Evolutionary conservation across 1,140 invertebrate genomes (phyloP), one percentile per base, ranked within the genome.

Genomic region (Sitodiplosis mosellana): DNA sequence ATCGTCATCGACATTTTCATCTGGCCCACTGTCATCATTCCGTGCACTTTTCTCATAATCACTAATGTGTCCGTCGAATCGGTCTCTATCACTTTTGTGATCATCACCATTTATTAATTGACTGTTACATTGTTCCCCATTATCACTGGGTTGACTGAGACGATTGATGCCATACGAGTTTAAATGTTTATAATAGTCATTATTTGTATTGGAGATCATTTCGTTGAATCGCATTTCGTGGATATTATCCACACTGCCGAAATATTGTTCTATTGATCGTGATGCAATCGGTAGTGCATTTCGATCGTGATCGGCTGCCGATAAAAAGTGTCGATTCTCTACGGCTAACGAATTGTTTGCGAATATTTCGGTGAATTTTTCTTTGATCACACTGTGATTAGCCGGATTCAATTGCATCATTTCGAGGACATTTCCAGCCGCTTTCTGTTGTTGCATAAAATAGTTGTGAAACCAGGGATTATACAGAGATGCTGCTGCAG

Each of bases 361-460:
- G 12, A 38, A 38, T 38, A 38, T n/a, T 38, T 38, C 36, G 12
- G 12, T 38, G 36, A n/a, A n/a, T 17, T 14, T 38, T 38, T 14
- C 36, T n/a, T 17, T 38, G 14, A n/a, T 38, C 17, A 14, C 27
- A 27, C 27, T 27, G 36, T 38, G 17, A n/a, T 38, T 38, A 6
- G 36, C 14, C 36, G 36, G 12, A 17, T 38, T 14, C 10, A 49
- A 49, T 12, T 57, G 17, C 53, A 53, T 17, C 58, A 56, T 52
- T 55, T 58, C 47, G 61, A 52, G 42, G 61, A 59, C 45, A 63
- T 49, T 52, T 63, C 59, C 14, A 55, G 53, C 41, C 61, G 51
- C 47, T 59, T 54, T 38, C 63, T 61, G 38, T 63, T 61, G 27
- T 27, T 27, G 27, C 27, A 27, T 27, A 27, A 27, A 27, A 27